Evolutionary conservation across 1,140 invertebrate genomes (phyloP).

Genomic region (Drosophila grimshawi): DNA sequence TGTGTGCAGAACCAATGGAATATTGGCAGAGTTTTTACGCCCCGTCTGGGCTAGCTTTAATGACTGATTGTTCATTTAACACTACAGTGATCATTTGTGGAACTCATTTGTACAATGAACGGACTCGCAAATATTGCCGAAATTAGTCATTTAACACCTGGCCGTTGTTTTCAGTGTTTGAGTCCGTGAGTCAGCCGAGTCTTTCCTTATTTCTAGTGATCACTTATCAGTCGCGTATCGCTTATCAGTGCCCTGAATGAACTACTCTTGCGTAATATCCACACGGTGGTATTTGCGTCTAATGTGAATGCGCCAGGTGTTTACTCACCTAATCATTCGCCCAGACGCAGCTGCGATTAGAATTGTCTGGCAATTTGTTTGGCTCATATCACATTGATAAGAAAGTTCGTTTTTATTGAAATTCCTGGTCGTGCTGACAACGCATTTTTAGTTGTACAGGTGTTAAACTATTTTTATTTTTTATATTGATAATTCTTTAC

Average conservation of each 20-base stretch:
- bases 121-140: background rate
- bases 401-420: constrained; percentile 7
- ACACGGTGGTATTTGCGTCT: constrained; percentile 13
- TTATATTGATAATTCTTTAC: background rate
- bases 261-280: constrained; percentile 13
- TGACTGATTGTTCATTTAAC: background rate
- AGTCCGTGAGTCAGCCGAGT: constrained; percentile 49
- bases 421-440: constrained; percentile 11
- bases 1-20: constrained; percentile 14
- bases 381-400: constrained; percentile 7
- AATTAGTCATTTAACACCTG: constrained; percentile 54
- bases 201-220: constrained; percentile 23
- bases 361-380: constrained; percentile 33
- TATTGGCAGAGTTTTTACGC: background rate
- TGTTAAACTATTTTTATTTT: background rate
- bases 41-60: background rate
- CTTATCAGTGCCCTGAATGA: constrained; percentile 48
- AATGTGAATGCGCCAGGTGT: constrained; percentile 56
- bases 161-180: background rate
- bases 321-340: constrained; percentile 48
- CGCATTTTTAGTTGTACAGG: background rate
- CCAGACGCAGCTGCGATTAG: constrained; percentile 9
- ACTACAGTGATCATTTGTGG: background rate
- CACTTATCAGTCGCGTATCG: constrained; percentile 29
- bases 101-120: background rate